These are phyloP conservation scores for Cyclophora albipunctata DNA, from an alignment of 2,888 invertebrate species.

Conservation along the genomic window DNA sequence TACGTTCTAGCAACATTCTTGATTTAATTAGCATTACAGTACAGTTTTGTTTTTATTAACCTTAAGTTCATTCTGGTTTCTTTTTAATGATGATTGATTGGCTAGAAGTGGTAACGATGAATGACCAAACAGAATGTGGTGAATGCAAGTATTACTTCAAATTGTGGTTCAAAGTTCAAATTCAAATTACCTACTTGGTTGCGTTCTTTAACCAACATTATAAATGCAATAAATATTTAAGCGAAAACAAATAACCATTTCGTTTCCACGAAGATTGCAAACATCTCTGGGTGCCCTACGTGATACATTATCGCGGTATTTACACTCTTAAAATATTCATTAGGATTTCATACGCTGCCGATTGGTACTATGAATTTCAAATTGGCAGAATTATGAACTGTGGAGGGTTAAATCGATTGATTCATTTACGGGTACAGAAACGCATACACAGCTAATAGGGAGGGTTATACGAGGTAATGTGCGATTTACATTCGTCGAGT, in stretches of 20 bases:
- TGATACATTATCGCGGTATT: not conserved
- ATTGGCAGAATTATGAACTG: constrained; percentile 6
- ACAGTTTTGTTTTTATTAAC: no score
- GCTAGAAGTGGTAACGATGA: no score
- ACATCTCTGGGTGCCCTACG: not conserved
- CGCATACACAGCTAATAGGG: constrained; percentile 55
- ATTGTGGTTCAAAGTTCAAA: no score
- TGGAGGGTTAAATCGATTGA: constrained; percentile 29
- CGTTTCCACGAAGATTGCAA: constrained; percentile 3
- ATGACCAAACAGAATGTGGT: no score
- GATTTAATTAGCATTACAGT: no score
- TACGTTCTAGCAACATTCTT: no score
- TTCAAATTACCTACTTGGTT: no score
- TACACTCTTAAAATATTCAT: not conserved
- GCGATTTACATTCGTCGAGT: constrained; percentile 64
- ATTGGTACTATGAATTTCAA: constrained; percentile 2
- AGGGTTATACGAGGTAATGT: constrained; percentile 49
- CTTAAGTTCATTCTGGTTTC: no score
- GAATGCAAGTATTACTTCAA: no score
- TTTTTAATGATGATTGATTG: no score
- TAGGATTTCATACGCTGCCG: constrained; percentile 3
- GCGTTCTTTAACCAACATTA: no score
- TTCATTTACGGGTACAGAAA: constrained; percentile 34
- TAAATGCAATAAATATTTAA: not conserved
- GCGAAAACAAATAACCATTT: constrained; percentile 5